Evolutionary conservation across 2,888 invertebrate genomes (phyloP).

Genomic region (Epiblema foenella): DNA sequence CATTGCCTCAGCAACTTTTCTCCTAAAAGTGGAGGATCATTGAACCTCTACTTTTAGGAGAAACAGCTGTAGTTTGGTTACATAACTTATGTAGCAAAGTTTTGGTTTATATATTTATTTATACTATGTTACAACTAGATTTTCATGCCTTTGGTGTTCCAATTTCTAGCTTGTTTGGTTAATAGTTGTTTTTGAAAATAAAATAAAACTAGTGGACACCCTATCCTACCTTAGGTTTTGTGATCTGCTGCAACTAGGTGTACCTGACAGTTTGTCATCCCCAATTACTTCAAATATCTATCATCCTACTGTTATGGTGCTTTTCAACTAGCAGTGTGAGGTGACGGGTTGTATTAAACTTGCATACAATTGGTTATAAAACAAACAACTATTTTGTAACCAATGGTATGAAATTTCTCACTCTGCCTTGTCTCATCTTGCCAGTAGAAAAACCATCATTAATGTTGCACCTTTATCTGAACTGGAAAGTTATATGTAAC

Average conservation of each 20-base stretch:
- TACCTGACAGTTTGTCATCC: constrained; percentile 11
- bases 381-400: neutral
- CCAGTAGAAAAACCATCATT: constrained; percentile 1
- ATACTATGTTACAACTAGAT: neutral
- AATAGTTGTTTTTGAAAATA: neutral
- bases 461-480: constrained; percentile 24
- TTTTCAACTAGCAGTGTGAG: neutral
- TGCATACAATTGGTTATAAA: neutral
- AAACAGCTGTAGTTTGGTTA: too few relatives aligned
- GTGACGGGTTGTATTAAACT: neutral
- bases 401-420: neutral
- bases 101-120: neutral
- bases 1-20: neutral
- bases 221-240: constrained; percentile 31
- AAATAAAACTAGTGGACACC: constrained; percentile 32
- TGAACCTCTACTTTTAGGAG: constrained; percentile 10
- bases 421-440: neutral
- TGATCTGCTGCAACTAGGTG: constrained; percentile 28
- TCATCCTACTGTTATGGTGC: constrained; percentile 20
- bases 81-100: constrained; percentile 13
- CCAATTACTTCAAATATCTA: constrained; percentile 38
- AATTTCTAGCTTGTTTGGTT: neutral
- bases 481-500: constrained; percentile 7
- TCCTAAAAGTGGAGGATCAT: constrained; percentile 10
- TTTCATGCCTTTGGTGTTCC: neutral